phyloP scores from a whole-genome alignment of 2,113 vertebrate species.

The Hassar affinis region DNA sequence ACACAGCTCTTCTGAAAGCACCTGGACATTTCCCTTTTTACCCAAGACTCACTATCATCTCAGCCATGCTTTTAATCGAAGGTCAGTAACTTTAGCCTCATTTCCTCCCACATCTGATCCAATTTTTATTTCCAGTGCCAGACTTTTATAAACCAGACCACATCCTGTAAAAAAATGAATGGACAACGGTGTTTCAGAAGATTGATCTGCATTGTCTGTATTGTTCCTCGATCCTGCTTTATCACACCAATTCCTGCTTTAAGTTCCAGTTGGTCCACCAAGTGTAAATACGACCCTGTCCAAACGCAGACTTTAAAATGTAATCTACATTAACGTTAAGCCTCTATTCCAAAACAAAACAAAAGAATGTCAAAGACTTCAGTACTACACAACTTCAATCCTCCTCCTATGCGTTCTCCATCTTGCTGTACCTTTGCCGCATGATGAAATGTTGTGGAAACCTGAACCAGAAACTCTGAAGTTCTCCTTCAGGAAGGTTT shows the following conservation, averaged over 20 bases:
- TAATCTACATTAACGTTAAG: background rate
- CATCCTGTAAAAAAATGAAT: background rate
- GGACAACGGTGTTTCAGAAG: background rate
- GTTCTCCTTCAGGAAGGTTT: conserved; percentile 14
- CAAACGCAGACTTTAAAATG: background rate
- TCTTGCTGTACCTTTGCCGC: conserved; percentile 8
- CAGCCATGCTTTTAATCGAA: background rate
- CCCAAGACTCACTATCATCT: background rate
- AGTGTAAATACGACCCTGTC: background rate
- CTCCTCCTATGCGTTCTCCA: conserved; percentile 3
- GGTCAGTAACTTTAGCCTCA: background rate
- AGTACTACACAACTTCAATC: conserved; percentile 1
- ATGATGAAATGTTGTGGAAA: conserved; percentile 38
- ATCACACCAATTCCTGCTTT: background rate
- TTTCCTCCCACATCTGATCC: background rate
- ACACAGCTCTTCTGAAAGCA: background rate
- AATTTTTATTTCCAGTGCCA: background rate
- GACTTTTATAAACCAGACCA: background rate
- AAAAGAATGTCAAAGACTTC: conserved; percentile 5
- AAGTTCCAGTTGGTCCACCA: background rate
- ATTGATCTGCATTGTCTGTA: background rate
- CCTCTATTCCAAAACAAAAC: background rate
- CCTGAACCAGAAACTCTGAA: conserved; percentile 19
- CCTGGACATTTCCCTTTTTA: background rate
- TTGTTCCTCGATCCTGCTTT: background rate